phyloP scores from a whole-genome alignment of 2,113 vertebrate species.

The Cryptoleucopteryx plumbea region DNA sequence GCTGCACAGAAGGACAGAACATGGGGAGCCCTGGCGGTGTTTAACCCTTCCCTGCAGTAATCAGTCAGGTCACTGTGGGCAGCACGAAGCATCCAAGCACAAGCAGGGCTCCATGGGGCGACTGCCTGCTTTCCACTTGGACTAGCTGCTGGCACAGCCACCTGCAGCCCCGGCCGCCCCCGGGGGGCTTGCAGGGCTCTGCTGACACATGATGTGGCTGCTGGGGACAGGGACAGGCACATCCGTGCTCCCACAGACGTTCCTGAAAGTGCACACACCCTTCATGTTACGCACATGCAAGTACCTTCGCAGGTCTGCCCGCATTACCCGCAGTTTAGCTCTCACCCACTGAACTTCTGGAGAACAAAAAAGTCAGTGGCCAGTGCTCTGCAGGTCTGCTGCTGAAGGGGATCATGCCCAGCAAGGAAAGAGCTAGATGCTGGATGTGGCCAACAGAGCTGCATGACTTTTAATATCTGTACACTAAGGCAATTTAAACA shows the following conservation, averaged over 20 bases:
- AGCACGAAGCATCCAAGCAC: background rate
- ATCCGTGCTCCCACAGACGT: fast-evolving
- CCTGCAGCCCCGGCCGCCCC: fast-evolving
- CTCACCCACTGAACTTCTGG: fast-evolving
- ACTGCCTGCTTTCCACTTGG: background rate
- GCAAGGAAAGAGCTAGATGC: background rate
- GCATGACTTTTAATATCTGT: background rate
- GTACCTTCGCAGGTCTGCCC: background rate
- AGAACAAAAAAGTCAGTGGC: background rate
- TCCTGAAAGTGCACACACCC: fast-evolving
- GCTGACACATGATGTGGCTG: background rate
- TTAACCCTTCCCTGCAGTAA: background rate
- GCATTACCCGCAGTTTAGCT: fast-evolving
- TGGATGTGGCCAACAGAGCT: background rate
- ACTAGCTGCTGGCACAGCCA: background rate
- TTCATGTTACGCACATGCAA: fast-evolving
- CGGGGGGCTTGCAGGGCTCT: fast-evolving
- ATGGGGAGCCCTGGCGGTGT: background rate
- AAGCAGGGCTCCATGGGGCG: fast-evolving
- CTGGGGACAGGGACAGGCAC: background rate
- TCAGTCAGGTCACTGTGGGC: background rate
- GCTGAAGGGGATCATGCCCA: fast-evolving
- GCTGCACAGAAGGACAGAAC: background rate
- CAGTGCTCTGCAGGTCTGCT: background rate
- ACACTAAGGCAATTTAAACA: background rate